Conservation (phyloP, 2,888 invertebrate species). For the Eupithecia centaureata region DNA sequence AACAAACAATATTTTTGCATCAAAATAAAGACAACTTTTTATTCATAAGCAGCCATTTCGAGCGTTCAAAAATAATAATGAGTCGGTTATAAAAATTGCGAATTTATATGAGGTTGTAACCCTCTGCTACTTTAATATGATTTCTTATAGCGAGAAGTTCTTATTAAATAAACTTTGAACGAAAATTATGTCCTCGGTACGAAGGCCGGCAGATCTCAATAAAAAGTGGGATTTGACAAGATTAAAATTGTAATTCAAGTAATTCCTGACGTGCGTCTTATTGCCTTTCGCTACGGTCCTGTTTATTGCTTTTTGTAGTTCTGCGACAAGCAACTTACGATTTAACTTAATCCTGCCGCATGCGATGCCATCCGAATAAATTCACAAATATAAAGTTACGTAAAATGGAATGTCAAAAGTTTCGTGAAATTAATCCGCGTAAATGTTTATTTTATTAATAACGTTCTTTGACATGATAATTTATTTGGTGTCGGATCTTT, state of each 20-base stretch:
- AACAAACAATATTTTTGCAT: constrained; percentile 76
- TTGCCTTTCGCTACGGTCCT: constrained; percentile 77
- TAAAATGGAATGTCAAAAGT: constrained; percentile 15
- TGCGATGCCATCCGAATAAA: constrained; percentile 19
- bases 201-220: constrained; percentile 69
- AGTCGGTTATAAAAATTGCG: constrained; percentile 78
- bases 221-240: constrained; percentile 83
- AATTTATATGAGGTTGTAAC: constrained; percentile 71
- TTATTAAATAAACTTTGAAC: constrained; percentile 81
- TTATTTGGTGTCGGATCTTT: constrained; percentile 16
- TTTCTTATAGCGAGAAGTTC: constrained; percentile 75
- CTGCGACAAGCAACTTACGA: constrained; percentile 53
- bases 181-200: constrained; percentile 75
- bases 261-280: constrained; percentile 80
- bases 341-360: constrained; percentile 60
- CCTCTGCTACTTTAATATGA: constrained; percentile 69
- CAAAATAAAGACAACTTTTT: constrained; percentile 76
- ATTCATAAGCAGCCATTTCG: constrained; percentile 75
- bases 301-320: constrained; percentile 59
- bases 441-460: constrained; percentile 15
- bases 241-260: constrained; percentile 83
- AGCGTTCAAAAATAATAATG: constrained; percentile 78
- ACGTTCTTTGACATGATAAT: constrained; percentile 10
- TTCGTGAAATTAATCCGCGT: constrained; percentile 22
- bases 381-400: constrained; percentile 12